Percentiles rank a stretch among this genome's conserved stretches.
These are phyloP conservation scores for Stercorarius parasiticus DNA, from an alignment of 2,113 vertebrate species.

Conservation along the genomic window DNA sequence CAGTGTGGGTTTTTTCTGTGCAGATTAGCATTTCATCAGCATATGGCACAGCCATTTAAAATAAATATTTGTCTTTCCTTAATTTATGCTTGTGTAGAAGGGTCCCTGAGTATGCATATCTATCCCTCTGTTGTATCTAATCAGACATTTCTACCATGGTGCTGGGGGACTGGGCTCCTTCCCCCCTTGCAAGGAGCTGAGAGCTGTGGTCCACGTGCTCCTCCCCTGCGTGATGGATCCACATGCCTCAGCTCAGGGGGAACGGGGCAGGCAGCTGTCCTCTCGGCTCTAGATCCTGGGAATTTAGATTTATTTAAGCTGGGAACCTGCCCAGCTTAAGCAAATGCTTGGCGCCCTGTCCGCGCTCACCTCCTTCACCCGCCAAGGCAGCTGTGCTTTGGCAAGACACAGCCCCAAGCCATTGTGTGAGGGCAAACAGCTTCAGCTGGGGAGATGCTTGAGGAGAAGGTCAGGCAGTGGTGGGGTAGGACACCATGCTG, in stretches of 20 bases:
- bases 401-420: not conserved
- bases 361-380: not conserved
- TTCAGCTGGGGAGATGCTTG: not conserved
- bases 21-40: conserved; percentile 46
- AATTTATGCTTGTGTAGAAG: conserved; percentile 21
- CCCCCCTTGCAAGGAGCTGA: rapidly evolving
- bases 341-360: rapidly evolving
- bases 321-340: not conserved
- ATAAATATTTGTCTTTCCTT: conserved; percentile 57
- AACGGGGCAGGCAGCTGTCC: rapidly evolving
- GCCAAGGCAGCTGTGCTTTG: not conserved
- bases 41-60: conserved; percentile 33
- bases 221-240: not conserved
- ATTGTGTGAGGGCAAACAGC: not conserved
- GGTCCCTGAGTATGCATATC: not conserved
- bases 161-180: not conserved
- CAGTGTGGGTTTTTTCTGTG: not conserved
- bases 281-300: not conserved
- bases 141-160: not conserved
- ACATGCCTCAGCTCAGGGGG: not conserved
- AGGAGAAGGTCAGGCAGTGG: not conserved
- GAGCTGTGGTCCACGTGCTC: not conserved
- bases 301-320: not conserved
- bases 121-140: not conserved
- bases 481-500: not conserved